Conservation (phyloP, 2,888 invertebrate species). For the Rhopalosiphum nymphaeae region DNA sequence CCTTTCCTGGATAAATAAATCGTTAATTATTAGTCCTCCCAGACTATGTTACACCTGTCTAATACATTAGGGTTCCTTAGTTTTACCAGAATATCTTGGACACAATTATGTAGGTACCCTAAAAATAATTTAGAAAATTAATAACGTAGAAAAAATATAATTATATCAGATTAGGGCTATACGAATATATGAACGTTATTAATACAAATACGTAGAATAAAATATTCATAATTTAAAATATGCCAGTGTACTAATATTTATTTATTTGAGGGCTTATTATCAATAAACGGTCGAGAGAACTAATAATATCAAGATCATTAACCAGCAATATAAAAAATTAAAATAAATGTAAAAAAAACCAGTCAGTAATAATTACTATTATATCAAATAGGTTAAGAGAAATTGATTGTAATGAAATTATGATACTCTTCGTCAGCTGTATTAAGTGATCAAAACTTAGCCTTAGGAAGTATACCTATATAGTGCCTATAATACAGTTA, state of each 20-base stretch:
- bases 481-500: neutral
- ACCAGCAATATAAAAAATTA: neutral
- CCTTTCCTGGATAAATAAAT: neutral
- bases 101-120: neutral
- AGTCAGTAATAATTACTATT: neutral
- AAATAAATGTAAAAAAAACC: neutral
- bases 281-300: neutral
- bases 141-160: neutral
- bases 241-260: neutral
- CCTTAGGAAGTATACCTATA: neutral
- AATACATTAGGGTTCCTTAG: neutral
- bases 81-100: neutral
- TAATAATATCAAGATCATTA: neutral
- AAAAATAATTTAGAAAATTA: neutral
- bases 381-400: neutral
- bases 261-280: neutral
- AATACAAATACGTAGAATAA: neutral
- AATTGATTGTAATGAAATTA: neutral
- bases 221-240: neutral
- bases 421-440: neutral
- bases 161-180: neutral
- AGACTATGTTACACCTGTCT: neutral
- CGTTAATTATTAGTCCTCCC: slow-evolving; percentile 1
- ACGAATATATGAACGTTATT: neutral
- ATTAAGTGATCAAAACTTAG: neutral